A percentile compares a stretch with the other conserved stretches of the same genome.
These are phyloP conservation scores for Tuberolachnus salignus DNA, from an alignment of 2,888 invertebrate genomes.

Conservation along the genomic window DNA sequence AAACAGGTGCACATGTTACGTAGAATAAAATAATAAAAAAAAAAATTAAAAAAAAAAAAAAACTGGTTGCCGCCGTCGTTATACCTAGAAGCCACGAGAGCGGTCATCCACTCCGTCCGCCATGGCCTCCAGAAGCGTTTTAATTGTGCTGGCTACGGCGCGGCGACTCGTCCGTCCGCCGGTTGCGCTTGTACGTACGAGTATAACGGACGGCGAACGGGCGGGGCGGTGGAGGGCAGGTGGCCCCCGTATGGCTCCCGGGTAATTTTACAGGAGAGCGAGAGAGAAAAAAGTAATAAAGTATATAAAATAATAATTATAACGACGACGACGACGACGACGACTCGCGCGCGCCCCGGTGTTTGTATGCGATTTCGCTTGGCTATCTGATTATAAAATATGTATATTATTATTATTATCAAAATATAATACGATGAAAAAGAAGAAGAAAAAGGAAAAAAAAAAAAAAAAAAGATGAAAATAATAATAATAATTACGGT, in stretches of 20 bases:
- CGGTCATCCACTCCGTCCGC: constrained; percentile 52
- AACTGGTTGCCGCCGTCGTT: constrained; percentile 51
- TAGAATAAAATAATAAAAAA: constrained; percentile 4
- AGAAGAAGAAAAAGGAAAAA: no score
- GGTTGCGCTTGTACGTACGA: constrained; percentile 9
- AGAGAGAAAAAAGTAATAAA: constrained; percentile 26
- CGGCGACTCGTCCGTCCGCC: constrained; percentile 27
- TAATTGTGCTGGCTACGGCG: constrained; percentile 39
- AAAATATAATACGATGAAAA: no score
- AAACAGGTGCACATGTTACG: constrained; percentile 53
- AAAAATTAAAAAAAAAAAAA: constrained; percentile 24
- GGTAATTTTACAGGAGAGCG: constrained; percentile 23
- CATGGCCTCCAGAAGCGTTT: constrained; percentile 56
- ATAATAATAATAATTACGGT: no score
- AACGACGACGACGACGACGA: constrained; percentile 37
- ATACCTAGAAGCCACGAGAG: constrained; percentile 55
- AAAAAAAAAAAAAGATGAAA: no score
- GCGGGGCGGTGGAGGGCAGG: neutral
- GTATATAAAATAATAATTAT: constrained; percentile 49
- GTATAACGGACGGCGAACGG: no score
- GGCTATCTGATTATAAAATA: constrained; percentile 50
- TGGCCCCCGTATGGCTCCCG: constrained; percentile 45
- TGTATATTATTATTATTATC: no score
- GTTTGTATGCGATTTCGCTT: constrained; percentile 49
- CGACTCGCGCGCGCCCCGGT: no score